Evolutionary conservation across 2,797 vertebrate genomes (phyloP).

Genomic region (Capromys pilorides): DNA sequence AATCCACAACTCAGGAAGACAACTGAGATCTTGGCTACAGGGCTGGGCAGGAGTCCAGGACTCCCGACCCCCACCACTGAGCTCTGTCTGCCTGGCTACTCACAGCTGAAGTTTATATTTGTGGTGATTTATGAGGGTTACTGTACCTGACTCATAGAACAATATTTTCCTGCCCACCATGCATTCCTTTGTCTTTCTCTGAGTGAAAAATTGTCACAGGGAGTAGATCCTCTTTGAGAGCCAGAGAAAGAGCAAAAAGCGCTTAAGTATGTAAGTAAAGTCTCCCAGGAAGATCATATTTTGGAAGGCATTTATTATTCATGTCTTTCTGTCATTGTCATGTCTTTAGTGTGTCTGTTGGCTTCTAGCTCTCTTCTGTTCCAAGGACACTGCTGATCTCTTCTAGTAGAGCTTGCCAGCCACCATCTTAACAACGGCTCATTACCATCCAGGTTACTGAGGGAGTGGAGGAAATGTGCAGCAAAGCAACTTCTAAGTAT

Average conservation of each 20-base stretch:
- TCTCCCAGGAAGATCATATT: constrained; percentile 66
- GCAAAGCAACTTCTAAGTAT: constrained; percentile 65
- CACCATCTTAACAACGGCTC: constrained; percentile 62
- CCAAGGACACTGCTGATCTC: constrained; percentile 52
- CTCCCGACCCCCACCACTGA: not conserved
- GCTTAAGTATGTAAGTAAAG: constrained; percentile 62
- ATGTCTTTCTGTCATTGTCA: constrained; percentile 65
- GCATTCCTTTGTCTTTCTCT: constrained; percentile 55
- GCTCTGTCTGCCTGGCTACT: not conserved
- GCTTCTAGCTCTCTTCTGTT: constrained; percentile 72
- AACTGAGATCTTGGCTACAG: not conserved
- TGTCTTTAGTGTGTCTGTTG: constrained; percentile 68
- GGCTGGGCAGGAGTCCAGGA: not conserved
- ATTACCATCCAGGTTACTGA: constrained; percentile 72
- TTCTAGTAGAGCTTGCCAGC: constrained; percentile 59
- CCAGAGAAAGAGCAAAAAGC: constrained; percentile 35
- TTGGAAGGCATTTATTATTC: constrained; percentile 75
- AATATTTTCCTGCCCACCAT: not conserved
- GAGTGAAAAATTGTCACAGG: constrained; percentile 66
- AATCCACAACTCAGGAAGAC: not conserved
- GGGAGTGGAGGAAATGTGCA: constrained; percentile 54
- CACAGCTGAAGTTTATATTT: constrained; percentile 45
- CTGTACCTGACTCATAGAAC: constrained; percentile 21
- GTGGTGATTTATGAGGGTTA: constrained; percentile 50
- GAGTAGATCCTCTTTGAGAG: constrained; percentile 65